Percentiles rank a stretch among this genome's conserved stretches.
Evolutionary conservation across 2,888 invertebrate genomes (phyloP).

Genomic region (Eulithis testata): DNA sequence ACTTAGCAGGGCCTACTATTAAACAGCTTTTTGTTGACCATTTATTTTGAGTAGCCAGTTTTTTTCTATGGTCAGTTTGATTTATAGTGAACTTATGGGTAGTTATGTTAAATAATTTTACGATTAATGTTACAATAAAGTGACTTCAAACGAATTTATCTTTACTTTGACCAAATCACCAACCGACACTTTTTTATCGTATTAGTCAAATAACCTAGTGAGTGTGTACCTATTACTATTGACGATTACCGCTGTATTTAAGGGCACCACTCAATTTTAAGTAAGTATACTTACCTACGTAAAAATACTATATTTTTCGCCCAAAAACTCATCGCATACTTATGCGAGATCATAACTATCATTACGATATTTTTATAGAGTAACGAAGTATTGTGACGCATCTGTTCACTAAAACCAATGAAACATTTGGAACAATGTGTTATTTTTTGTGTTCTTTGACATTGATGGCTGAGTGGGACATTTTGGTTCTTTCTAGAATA

Average conservation of each 20-base stretch:
- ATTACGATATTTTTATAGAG: conserved; percentile 57
- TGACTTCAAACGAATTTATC: neutral
- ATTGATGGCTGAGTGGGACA: conserved; percentile 36
- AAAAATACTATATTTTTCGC: too few species aligned
- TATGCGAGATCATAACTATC: conserved; percentile 44
- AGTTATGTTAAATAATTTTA: neutral
- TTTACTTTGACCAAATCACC: neutral
- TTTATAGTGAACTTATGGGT: conserved; percentile 31
- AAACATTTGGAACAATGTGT: conserved; percentile 41
- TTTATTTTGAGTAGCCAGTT: conserved; percentile 58
- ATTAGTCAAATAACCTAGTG: too few species aligned
- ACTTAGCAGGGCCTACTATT: conserved; percentile 64
- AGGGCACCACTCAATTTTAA: too few species aligned
- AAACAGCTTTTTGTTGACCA: conserved; percentile 73
- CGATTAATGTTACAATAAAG: neutral
- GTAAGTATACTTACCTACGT: too few species aligned
- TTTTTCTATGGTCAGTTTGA: conserved; percentile 53
- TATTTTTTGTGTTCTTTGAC: conserved; percentile 63
- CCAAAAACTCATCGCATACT: conserved; percentile 35
- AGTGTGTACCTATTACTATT: too few species aligned
- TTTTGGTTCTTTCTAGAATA: too few species aligned
- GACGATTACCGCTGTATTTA: too few species aligned
- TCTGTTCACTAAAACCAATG: conserved; percentile 59
- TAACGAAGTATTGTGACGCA: conserved; percentile 75
- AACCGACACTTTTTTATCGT: too few species aligned